phyloP scores from a whole-genome alignment of 2,113 vertebrate genomes.

The Grallaria varia region DNA sequence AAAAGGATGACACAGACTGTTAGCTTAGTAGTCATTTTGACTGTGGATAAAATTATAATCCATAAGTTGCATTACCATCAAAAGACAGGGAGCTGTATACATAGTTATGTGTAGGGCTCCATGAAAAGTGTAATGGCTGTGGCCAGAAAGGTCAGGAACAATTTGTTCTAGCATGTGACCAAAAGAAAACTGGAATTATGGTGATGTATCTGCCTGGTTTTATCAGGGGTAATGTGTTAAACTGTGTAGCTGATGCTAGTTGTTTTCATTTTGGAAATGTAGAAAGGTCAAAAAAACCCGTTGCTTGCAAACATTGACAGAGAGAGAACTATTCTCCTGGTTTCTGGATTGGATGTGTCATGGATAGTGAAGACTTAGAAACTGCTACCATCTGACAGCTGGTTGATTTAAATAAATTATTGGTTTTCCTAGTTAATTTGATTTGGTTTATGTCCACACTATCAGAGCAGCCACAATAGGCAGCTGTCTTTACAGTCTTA shows the following conservation, averaged over 20 bases:
- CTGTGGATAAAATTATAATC: background rate
- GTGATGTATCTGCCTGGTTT: background rate
- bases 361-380: conserved; percentile 11
- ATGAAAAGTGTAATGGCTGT: background rate
- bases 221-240: background rate
- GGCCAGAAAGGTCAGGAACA: background rate
- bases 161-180: background rate
- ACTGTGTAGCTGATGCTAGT: background rate
- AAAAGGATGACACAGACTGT: background rate
- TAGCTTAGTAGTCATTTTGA: background rate
- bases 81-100: background rate
- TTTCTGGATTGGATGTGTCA: background rate
- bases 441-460: conserved; percentile 30
- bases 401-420: conserved; percentile 35
- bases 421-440: conserved; percentile 18
- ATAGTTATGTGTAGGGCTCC: background rate
- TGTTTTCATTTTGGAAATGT: background rate
- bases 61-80: background rate
- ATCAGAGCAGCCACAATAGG: conserved; percentile 27
- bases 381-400: conserved; percentile 29
- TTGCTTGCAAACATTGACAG: background rate
- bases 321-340: background rate
- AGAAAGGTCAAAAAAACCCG: background rate
- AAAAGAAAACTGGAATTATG: background rate
- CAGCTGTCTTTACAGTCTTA: background rate